Evolutionary conservation across 2,888 invertebrate species (phyloP).

Genomic region (Dasypolia templi): DNA sequence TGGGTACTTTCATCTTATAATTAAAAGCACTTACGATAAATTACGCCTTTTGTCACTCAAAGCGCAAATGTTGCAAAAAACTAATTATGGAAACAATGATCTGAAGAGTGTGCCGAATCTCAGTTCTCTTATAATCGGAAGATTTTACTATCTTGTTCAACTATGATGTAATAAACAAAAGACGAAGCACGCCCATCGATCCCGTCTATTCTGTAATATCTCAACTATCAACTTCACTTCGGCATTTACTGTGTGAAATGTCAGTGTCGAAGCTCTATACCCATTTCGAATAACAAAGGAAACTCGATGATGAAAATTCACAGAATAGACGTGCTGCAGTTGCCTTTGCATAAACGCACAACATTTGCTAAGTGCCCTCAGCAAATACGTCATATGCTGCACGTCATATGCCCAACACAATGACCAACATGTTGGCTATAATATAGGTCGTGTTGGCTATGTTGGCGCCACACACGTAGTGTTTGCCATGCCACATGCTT

Average conservation of each 20-base stretch:
- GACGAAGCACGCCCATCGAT: neutral
- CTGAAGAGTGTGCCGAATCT: neutral
- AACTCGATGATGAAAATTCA: constrained; percentile 15
- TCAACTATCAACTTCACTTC: neutral
- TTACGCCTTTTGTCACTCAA: neutral
- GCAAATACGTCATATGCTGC: constrained; percentile 22
- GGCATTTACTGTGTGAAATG: constrained; percentile 1
- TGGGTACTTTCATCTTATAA: constrained; percentile 10
- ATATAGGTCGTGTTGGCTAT: constrained; percentile 9
- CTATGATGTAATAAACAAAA: neutral
- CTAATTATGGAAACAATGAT: neutral
- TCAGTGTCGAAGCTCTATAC: neutral
- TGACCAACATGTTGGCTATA: constrained; percentile 22
- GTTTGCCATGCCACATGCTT: constrained; percentile 37
- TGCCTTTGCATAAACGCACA: constrained; percentile 29
- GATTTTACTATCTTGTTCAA: neutral
- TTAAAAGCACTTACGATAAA: neutral
- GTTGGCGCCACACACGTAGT: constrained; percentile 31
- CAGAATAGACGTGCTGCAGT: constrained; percentile 3
- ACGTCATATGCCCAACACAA: constrained; percentile 6
- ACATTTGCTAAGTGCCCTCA: constrained; percentile 38
- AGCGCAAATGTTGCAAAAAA: neutral
- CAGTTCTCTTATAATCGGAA: neutral
- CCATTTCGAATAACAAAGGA: neutral
- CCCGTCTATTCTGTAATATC: neutral